A percentile compares a stretch with the other conserved stretches of the same genome.
phyloP scores from a whole-genome alignment of 2,113 vertebrate species.

The Ramphastos sulfuratus region DNA sequence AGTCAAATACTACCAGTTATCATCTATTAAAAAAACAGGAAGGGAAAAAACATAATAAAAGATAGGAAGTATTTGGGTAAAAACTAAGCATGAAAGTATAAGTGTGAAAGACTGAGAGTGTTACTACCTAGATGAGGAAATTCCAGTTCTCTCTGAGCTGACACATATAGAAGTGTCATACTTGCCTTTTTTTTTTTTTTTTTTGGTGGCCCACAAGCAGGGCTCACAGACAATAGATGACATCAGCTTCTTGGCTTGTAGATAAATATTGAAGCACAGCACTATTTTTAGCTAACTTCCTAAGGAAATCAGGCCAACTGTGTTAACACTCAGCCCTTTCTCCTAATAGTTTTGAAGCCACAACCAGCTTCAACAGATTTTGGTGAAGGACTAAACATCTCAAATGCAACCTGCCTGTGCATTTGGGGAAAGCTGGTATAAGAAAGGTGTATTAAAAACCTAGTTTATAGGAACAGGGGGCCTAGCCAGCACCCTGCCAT shows the following conservation, averaged over 20 bases:
- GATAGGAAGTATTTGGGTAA: neutral
- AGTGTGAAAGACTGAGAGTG: neutral
- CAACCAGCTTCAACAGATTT: neutral
- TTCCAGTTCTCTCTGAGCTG: neutral
- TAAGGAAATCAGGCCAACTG: constrained; percentile 16
- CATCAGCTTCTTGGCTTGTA: constrained; percentile 17
- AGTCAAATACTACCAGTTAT: neutral
- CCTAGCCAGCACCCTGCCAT: neutral
- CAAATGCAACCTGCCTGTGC: neutral
- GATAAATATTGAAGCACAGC: neutral
- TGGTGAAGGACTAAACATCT: neutral
- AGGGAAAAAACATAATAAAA: too few species aligned
- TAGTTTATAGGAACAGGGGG: neutral
- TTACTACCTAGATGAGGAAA: neutral
- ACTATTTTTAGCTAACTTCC: constrained; percentile 51
- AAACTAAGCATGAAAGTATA: neutral
- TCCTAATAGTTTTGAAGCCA: neutral
- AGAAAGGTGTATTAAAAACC: neutral
- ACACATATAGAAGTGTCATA: neutral
- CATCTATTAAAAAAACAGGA: neutral
- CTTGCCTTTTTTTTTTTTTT: neutral
- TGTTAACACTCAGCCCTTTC: neutral
- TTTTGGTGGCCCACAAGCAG: neutral
- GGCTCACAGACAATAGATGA: constrained; percentile 27
- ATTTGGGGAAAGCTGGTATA: neutral